Evolutionary conservation across 2,797 vertebrate species (phyloP).

Genomic region (Amazona ochrocephala): DNA sequence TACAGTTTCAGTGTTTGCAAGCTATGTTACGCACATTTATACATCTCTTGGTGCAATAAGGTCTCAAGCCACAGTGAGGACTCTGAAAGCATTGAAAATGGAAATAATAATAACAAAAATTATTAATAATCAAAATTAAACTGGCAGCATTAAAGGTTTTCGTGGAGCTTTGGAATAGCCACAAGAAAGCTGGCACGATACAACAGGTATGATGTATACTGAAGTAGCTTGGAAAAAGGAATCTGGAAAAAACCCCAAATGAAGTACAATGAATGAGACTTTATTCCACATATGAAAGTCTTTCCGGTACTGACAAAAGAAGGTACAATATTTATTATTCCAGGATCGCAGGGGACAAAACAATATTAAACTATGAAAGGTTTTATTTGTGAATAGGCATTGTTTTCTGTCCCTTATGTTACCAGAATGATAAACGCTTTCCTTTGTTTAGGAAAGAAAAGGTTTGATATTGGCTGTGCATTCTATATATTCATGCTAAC

Average conservation of each 20-base stretch:
- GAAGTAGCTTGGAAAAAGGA: slow-evolving; percentile 47
- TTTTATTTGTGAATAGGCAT: slow-evolving; percentile 59
- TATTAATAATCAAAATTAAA: background rate
- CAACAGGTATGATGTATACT: background rate
- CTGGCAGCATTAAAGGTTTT: background rate
- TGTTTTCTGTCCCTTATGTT: slow-evolving; percentile 51
- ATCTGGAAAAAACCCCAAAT: background rate
- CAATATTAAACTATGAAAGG: slow-evolving; percentile 63
- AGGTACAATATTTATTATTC: slow-evolving; percentile 66
- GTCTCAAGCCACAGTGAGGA: background rate
- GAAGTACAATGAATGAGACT: slow-evolving; percentile 50
- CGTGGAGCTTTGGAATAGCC: background rate
- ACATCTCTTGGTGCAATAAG: background rate
- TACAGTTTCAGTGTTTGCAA: background rate
- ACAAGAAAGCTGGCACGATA: background rate
- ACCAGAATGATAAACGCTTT: slow-evolving; percentile 61
- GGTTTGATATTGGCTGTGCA: background rate
- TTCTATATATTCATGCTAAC: background rate
- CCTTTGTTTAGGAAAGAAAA: slow-evolving; percentile 44
- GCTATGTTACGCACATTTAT: background rate
- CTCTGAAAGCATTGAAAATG: background rate
- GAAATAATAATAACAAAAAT: background rate
- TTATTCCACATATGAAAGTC: slow-evolving; percentile 53
- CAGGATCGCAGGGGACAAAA: slow-evolving; percentile 51
- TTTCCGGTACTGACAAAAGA: slow-evolving; percentile 53